Base-by-base conservation (phyloP, 2,888 invertebrate genomes). In the Meganola albula region DNA sequence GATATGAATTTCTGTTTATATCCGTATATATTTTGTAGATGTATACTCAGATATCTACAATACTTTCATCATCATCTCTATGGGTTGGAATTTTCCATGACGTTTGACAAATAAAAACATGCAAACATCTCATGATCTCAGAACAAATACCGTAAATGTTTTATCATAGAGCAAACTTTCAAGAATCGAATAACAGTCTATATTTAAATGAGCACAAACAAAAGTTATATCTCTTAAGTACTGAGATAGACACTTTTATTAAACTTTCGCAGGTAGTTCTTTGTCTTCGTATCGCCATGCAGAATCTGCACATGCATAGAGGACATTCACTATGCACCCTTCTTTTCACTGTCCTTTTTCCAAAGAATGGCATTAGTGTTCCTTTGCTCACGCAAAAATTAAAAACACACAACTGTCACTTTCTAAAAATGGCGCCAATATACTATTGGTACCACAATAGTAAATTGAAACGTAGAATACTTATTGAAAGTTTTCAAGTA, bases 321-420 rank as follows among this genome's bases (percentile, higher is more conserved):
- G 70, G 65, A 34, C 69, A 68, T 42, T 79, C 78, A 12, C 65
- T 65, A 40, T 84, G 84, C 77, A 66, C 75, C 79, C 75, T 61
- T 53, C 71, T 70, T 75, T 68, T 73, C 57, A 44, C 46, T 31
- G 55, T 58, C 57, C 67, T 68, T 58, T 58, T 60, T 48, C 57
- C 52, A 51, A 73, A 71, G 78, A 69, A 79, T 78, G 78, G 73
- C 85, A 85, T 84, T 72, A 42, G 84, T 80, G 78, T 64, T 80
- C 83, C 74, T 84, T 84, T 79, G 18, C 9, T 18, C 23, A 23
- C 31, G 27, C 25, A 23, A 21, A 48, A 52, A 30, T 31, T 25
- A 24, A 29, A 31, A 24, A 31, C 28, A 34, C 22, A 8, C 23
- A 42, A 24, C 35, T 31, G 41, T 53, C 51, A 48, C 36, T 25